Conservation (phyloP, 2,888 invertebrate genomes). For the Aspidiotus rigidus region DNA sequence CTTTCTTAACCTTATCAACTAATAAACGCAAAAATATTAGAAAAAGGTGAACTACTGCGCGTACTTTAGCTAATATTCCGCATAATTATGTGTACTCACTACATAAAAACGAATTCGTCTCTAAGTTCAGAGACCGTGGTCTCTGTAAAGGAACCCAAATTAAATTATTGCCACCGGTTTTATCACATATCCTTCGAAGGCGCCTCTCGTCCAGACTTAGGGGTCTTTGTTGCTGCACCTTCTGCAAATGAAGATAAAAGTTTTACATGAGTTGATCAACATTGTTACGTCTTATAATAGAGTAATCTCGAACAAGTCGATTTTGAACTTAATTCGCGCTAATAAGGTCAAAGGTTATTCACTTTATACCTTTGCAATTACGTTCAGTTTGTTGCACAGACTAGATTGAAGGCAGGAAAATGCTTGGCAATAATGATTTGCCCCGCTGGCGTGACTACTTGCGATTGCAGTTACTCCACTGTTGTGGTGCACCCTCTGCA, state of each 20-base stretch:
- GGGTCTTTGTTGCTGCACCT: slow-evolving; percentile 26
- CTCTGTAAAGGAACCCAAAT: slow-evolving; percentile 47
- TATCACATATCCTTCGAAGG: slow-evolving; percentile 56
- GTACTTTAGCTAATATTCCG: too few relatives aligned
- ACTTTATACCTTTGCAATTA: slow-evolving; percentile 17
- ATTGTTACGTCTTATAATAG: too few relatives aligned
- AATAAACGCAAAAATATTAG: too few relatives aligned
- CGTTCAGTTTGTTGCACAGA: slow-evolving; percentile 25
- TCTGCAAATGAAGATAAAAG: slow-evolving; percentile 4
- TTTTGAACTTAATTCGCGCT: too few relatives aligned
- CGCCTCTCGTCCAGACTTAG: slow-evolving; percentile 36
- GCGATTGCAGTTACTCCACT: slow-evolving; percentile 8
- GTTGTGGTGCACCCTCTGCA: slow-evolving; percentile 53
- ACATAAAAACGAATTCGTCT: slow-evolving; percentile 39
- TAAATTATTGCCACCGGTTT: slow-evolving; percentile 46
- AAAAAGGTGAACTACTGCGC: too few relatives aligned
- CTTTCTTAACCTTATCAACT: slow-evolving; percentile 35
- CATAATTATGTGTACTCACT: slow-evolving; percentile 7
- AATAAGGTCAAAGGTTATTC: neutral
- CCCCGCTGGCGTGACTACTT: slow-evolving; percentile 6
- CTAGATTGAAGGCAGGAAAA: slow-evolving; percentile 29
- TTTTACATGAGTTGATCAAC: neutral
- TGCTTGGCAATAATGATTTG: slow-evolving; percentile 21
- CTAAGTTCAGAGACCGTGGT: slow-evolving; percentile 61
- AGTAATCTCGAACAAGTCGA: too few relatives aligned